Percentiles rank a stretch among this genome's conserved stretches.
phyloP scores from a whole-genome alignment of 2,888 invertebrate species.

The Napeogenes sylphis region DNA sequence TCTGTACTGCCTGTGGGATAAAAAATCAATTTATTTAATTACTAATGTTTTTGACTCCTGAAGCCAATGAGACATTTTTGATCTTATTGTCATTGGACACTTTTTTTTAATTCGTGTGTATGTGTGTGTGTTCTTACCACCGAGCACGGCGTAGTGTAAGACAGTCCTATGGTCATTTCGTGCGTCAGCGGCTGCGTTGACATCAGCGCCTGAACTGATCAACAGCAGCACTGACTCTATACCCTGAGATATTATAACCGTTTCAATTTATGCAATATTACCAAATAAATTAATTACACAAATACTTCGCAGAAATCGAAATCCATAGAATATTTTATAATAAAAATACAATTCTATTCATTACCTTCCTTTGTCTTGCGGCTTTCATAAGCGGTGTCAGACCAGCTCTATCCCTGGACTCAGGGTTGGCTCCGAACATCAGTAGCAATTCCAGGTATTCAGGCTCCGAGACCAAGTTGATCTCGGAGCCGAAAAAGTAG shows the following conservation, averaged over 20 bases:
- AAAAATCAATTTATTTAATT: not conserved
- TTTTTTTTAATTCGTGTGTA: not conserved
- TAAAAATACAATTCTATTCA: not conserved
- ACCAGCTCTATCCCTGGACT: conserved; percentile 90
- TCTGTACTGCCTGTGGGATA: conserved; percentile 75
- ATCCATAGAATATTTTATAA: too few species aligned
- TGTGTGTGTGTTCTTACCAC: conserved; percentile 15
- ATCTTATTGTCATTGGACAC: too few species aligned
- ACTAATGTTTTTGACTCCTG: not conserved
- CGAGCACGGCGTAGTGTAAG: conserved; percentile 90
- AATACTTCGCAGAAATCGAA: too few species aligned
- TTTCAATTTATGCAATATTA: too few species aligned
- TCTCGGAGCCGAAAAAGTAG: conserved; percentile 94
- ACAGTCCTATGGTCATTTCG: conserved; percentile 92
- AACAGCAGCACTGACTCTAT: conserved; percentile 86
- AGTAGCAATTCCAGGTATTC: conserved; percentile 89
- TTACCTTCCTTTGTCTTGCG: conserved; percentile 85
- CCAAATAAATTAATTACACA: not conserved
- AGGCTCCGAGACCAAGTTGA: conserved; percentile 90
- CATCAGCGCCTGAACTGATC: conserved; percentile 88
- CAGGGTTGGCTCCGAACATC: conserved; percentile 91
- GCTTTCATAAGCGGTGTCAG: conserved; percentile 95
- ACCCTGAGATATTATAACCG: conserved; percentile 68
- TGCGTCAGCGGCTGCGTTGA: conserved; percentile 91
- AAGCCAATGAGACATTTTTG: too few species aligned